Percentiles rank a stretch among this genome's conserved stretches.
Conservation (phyloP, 2,113 vertebrate genomes). For the Campylomormyrus numenius region DNA sequence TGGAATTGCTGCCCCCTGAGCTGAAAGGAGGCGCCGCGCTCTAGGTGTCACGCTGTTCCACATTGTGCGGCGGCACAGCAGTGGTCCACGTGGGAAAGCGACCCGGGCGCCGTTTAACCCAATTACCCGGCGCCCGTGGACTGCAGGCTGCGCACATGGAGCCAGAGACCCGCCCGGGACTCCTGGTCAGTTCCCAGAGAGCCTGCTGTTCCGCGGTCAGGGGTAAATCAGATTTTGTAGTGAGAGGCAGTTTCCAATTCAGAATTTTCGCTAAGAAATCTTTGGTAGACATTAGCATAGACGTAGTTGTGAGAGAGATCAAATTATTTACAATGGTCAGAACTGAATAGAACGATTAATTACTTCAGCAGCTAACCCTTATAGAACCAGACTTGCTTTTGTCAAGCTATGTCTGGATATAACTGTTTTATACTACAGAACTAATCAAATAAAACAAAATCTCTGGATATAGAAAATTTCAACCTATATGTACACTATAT, state of each 20-base stretch:
- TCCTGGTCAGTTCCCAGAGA: conserved; percentile 39
- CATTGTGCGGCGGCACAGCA: conserved; percentile 62
- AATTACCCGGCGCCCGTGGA: conserved; percentile 57
- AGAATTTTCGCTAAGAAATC: conserved; percentile 34
- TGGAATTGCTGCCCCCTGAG: conserved; percentile 29
- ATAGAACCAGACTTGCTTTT: neutral
- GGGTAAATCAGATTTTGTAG: conserved; percentile 35
- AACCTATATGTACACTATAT: neutral
- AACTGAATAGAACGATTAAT: neutral
- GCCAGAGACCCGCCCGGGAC: conserved; percentile 46
- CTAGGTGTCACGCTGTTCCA: conserved; percentile 57
- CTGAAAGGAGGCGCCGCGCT: conserved; percentile 43
- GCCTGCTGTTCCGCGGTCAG: conserved; percentile 50
- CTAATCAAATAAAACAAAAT: neutral
- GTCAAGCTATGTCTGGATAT: neutral
- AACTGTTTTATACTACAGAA: neutral
- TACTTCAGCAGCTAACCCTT: neutral
- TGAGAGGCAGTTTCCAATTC: conserved; percentile 41
- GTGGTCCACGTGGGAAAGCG: conserved; percentile 66
- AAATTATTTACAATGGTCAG: neutral
- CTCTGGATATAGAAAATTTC: neutral
- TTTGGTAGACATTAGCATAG: neutral
- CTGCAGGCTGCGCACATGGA: conserved; percentile 48
- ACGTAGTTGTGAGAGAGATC: neutral
- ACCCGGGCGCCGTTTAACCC: conserved; percentile 56